These are phyloP conservation scores for Trachemys scripta DNA, from an alignment of 2,113 vertebrate genomes.

Conservation along the genomic window DNA sequence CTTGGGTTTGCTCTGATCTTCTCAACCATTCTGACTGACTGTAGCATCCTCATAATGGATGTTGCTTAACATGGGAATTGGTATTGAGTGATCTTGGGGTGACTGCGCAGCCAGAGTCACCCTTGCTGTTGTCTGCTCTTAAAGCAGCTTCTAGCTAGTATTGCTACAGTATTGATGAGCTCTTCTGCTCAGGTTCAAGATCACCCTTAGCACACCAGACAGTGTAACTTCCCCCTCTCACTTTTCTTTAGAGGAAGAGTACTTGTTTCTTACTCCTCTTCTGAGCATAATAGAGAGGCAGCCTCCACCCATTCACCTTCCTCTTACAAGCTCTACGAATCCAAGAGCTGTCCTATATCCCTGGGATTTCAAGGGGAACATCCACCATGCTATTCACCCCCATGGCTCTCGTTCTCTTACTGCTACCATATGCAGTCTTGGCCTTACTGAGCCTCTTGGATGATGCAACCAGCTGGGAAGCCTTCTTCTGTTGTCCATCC, in stretches of 20 bases:
- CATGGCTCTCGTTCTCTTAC: neutral
- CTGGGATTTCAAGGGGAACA: neutral
- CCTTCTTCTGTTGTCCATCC: too few relatives aligned
- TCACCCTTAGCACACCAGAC: neutral
- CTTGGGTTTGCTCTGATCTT: too few relatives aligned
- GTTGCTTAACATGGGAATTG: neutral
- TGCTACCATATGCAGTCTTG: neutral
- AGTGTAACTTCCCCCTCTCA: neutral
- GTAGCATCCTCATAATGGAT: too few relatives aligned
- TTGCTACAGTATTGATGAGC: neutral
- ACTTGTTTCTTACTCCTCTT: too few relatives aligned
- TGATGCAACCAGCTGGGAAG: too few relatives aligned
- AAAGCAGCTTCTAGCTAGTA: neutral
- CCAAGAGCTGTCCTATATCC: too few relatives aligned
- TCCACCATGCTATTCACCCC: neutral
- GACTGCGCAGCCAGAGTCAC: neutral
- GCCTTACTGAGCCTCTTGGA: neutral
- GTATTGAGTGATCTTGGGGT: neutral
- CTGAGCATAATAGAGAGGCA: too few relatives aligned
- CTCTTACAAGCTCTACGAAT: too few relatives aligned
- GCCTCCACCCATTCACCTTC: too few relatives aligned
- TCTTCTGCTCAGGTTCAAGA: neutral
- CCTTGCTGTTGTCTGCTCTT: neutral
- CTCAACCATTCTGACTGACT: too few relatives aligned
- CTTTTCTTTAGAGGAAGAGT: too few relatives aligned